Conservation (phyloP, 2,888 invertebrate species). For the Sinopyrophorus schimmeli region DNA sequence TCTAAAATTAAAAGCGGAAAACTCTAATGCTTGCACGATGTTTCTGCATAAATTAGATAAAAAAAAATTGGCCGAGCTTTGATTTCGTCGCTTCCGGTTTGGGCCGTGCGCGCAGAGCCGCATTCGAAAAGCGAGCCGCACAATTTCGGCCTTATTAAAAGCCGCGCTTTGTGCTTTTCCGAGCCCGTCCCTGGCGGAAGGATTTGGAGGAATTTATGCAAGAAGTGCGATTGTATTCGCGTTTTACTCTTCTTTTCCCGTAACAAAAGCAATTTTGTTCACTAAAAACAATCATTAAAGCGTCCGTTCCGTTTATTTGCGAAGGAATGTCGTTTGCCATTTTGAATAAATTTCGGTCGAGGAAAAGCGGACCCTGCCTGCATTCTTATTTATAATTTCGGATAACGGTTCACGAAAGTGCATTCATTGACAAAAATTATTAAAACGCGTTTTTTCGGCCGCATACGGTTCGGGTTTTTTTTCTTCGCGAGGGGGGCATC, state of each 20-base stretch:
- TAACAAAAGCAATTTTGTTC: conserved; percentile 10
- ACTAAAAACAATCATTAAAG: conserved; percentile 15
- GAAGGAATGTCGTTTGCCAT: conserved; percentile 17
- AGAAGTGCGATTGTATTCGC: conserved; percentile 5
- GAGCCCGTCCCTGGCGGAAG: not conserved
- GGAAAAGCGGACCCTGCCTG: conserved; percentile 25
- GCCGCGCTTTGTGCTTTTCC: not conserved
- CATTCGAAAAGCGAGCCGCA: not conserved
- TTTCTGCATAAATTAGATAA: conserved; percentile 23
- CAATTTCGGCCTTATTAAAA: not conserved
- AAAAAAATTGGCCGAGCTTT: too few species aligned
- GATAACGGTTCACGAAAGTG: conserved; percentile 24
- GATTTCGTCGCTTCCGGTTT: too few species aligned
- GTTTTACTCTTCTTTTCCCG: conserved; percentile 2
- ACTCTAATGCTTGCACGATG: conserved; percentile 13
- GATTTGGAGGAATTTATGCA: not conserved
- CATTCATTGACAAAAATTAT: conserved; percentile 23
- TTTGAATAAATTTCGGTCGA: conserved; percentile 26
- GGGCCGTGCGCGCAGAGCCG: too few species aligned
- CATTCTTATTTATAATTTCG: conserved; percentile 25
- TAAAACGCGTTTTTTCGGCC: conserved; percentile 15
- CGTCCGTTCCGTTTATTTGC: conserved; percentile 15
- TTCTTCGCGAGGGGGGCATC: too few species aligned
- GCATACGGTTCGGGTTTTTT: too few species aligned
- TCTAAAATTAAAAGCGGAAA: conserved; percentile 19